Evolutionary conservation across 2,797 vertebrate species (phyloP), one percentile per base, ranked within the genome.

Genomic region (Pipistrellus kuhlii): DNA sequence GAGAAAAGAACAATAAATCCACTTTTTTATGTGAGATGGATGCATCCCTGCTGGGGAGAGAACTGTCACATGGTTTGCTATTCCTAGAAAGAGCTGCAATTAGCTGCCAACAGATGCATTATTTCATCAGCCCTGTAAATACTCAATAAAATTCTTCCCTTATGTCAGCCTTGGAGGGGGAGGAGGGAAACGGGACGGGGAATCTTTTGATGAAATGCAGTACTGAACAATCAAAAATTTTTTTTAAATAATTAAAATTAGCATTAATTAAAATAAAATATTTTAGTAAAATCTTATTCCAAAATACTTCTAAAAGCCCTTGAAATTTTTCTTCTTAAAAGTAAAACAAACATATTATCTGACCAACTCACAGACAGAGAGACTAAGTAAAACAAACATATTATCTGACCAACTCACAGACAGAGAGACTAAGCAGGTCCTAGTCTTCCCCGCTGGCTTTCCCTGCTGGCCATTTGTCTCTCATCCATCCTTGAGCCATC

Each of bases 11-110:
- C 81, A 93, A 75, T 71, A 92, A 88, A 94, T 92, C n/a, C 53
- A 75, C 75, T 73, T 96, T 81, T 76, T n/a, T 80, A 85, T 92
- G 84, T 81, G 90, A 95, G 90, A 91, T 62, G 55, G 93, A 95
- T 17, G 84, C 46, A 93, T 95, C 95, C 86, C 94, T 84, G 94
- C 96, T 85, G 81, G 69, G 91, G 35, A 95, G 96, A 97, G 88
- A 97, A 88, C 90, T 69, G 94, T 78, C 96, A 96, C 59, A 95
- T 93, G 93, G 69, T 87, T 95, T 94, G 86, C 96, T 96, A 53
- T 98, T 98, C 98, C 97, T 98, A 98, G 98, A 98, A 98, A 98
- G 98, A 98, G 95, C 89, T 71, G 90, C 94, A 96, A 95, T 97
- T 96, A 97, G 91, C 86, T 98, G 97, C 98, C 98, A 98, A 97